Conservation (phyloP, 1,140 invertebrate genomes). For the Saccostrea glomerata region DNA sequence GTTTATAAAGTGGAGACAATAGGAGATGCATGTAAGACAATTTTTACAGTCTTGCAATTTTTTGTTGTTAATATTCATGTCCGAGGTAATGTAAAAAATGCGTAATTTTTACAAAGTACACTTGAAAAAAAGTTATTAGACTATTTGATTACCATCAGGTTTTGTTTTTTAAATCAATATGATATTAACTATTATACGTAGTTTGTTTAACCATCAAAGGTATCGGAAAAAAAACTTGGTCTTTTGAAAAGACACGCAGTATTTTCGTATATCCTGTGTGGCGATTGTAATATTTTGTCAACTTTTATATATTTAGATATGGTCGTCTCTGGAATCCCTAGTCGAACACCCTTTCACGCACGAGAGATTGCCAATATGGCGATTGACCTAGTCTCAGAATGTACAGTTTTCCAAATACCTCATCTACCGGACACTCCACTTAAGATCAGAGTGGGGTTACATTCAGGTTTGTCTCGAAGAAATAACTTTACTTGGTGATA, state of each 20-base stretch:
- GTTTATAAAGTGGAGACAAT: slow-evolving; percentile 66
- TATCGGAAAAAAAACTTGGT: too few species aligned
- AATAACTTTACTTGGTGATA: background rate
- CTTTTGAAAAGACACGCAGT: too few species aligned
- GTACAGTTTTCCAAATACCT: slow-evolving; percentile 81
- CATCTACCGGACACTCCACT: slow-evolving; percentile 75
- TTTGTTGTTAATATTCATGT: too few species aligned
- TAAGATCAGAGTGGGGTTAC: slow-evolving; percentile 68
- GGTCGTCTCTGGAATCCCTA: slow-evolving; percentile 71
- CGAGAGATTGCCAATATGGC: slow-evolving; percentile 84
- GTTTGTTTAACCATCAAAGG: too few species aligned
- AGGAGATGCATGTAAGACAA: slow-evolving; percentile 92
- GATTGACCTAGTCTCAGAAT: slow-evolving; percentile 81
- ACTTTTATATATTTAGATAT: slow-evolving; percentile 63
- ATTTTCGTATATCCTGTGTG: too few species aligned
- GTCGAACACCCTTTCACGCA: slow-evolving; percentile 78
- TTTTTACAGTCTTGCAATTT: background rate
- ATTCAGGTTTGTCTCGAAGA: slow-evolving; percentile 64
- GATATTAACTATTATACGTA: too few species aligned
- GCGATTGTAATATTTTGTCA: background rate
- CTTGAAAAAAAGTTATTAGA: too few species aligned
- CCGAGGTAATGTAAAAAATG: too few species aligned
- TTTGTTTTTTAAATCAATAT: too few species aligned
- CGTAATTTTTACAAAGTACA: too few species aligned
- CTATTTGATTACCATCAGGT: too few species aligned